Evolutionary conservation across 2,888 invertebrate species (phyloP).

Genomic region (Falcaria lacertinaria): DNA sequence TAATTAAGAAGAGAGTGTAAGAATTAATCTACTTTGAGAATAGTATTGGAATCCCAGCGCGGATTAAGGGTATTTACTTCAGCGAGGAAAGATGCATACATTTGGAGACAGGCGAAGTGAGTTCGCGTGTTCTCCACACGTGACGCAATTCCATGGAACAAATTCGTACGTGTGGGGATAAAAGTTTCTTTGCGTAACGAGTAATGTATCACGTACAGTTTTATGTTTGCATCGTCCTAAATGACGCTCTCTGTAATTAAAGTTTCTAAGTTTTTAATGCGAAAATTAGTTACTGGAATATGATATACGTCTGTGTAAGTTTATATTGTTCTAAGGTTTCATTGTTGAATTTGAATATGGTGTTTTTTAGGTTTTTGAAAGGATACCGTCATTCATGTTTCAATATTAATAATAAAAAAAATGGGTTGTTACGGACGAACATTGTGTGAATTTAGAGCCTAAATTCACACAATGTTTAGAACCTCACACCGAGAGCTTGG

Average conservation of each 20-base stretch:
- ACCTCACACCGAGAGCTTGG: too few relatives aligned
- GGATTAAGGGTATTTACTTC: conserved; percentile 32
- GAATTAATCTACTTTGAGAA: conserved; percentile 1
- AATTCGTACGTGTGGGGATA: conserved; percentile 23
- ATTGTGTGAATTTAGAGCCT: too few relatives aligned
- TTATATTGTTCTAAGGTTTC: too few relatives aligned
- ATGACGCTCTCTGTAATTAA: background rate
- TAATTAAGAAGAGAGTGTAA: too few relatives aligned
- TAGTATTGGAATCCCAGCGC: conserved; percentile 11
- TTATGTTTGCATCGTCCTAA: conserved; percentile 15
- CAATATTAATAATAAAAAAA: too few relatives aligned
- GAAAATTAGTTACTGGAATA: background rate
- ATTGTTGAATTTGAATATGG: too few relatives aligned
- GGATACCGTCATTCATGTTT: too few relatives aligned
- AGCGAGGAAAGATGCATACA: conserved; percentile 54
- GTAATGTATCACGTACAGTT: conserved; percentile 25
- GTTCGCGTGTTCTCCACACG: conserved; percentile 58
- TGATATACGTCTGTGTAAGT: too few relatives aligned
- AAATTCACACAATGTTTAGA: too few relatives aligned
- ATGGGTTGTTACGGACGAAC: too few relatives aligned
- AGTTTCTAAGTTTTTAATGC: background rate
- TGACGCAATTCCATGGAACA: conserved; percentile 53
- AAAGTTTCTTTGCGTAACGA: conserved; percentile 17
- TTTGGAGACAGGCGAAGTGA: conserved; percentile 61
- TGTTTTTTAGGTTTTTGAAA: too few relatives aligned